phyloP scores from a whole-genome alignment of 2,113 vertebrate species.

The Numida meleagris region DNA sequence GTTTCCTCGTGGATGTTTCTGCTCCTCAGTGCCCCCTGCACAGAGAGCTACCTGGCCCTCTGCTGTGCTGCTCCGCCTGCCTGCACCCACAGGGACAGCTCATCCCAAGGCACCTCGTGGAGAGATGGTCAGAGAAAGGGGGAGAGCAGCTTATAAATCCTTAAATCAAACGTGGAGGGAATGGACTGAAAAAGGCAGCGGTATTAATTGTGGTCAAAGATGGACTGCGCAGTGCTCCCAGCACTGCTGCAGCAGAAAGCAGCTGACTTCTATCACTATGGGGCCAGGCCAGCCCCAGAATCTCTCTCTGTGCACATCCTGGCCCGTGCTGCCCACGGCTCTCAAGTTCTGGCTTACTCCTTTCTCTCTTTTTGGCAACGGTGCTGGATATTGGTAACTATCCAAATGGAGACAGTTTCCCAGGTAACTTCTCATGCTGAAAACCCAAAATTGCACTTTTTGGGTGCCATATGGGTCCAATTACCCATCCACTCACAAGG shows the following conservation, averaged over 20 bases:
- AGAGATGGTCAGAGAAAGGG: too few relatives aligned
- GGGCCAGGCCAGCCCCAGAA: neutral
- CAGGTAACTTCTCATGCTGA: conserved; percentile 30
- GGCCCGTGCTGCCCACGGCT: neutral
- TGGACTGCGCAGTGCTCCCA: neutral
- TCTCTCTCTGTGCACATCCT: neutral
- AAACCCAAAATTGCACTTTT: conserved; percentile 24
- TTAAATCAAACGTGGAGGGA: neutral
- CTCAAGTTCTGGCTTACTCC: neutral
- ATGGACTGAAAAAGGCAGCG: neutral
- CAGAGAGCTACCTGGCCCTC: too few relatives aligned
- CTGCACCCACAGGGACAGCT: neutral
- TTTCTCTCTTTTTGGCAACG: neutral
- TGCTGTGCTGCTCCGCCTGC: neutral
- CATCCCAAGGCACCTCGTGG: neutral
- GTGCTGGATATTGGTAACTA: conserved; percentile 8
- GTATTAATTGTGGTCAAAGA: neutral
- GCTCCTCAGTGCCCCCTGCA: neutral
- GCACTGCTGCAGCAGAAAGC: neutral
- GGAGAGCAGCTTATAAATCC: neutral
- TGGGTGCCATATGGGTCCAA: conserved; percentile 32
- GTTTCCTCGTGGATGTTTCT: rapidly evolving
- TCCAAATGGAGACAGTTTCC: conserved; percentile 29
- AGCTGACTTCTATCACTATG: neutral
- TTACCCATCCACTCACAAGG: neutral